Percentiles rank a stretch among this genome's conserved stretches.
Evolutionary conservation across 2,113 vertebrate genomes (phyloP).

Genomic region (Nothocercus nigrocapillus): DNA sequence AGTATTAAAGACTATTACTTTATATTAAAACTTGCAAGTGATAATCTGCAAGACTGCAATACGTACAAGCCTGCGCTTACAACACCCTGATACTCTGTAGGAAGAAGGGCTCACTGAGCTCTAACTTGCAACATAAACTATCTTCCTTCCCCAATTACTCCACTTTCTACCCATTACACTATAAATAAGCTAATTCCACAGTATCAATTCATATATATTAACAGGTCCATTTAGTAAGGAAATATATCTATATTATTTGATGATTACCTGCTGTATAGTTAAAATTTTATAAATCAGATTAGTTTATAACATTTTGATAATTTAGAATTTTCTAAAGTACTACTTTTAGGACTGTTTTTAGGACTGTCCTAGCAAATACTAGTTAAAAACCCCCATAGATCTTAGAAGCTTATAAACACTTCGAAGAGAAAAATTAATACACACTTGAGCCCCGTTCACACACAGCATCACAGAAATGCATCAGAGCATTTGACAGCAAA

Average conservation of each 20-base stretch:
- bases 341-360: no score
- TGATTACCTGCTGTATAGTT: background rate
- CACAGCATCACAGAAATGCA: background rate
- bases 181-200: background rate
- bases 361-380: no score
- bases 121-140: background rate
- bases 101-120: background rate
- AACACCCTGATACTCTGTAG: background rate
- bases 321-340: no score
- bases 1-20: background rate
- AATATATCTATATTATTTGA: background rate
- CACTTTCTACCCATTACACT: background rate
- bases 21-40: background rate
- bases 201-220: background rate
- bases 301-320: no score
- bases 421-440: background rate
- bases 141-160: background rate
- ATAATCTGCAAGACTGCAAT: background rate
- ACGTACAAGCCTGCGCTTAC: background rate
- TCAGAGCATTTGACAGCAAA: background rate
- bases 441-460: background rate
- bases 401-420: background rate
- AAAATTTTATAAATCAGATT: background rate
- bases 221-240: background rate
- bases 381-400: rapidly evolving